phyloP scores from a whole-genome alignment of 1,140 invertebrate genomes.

The Drosophila sechellia region DNA sequence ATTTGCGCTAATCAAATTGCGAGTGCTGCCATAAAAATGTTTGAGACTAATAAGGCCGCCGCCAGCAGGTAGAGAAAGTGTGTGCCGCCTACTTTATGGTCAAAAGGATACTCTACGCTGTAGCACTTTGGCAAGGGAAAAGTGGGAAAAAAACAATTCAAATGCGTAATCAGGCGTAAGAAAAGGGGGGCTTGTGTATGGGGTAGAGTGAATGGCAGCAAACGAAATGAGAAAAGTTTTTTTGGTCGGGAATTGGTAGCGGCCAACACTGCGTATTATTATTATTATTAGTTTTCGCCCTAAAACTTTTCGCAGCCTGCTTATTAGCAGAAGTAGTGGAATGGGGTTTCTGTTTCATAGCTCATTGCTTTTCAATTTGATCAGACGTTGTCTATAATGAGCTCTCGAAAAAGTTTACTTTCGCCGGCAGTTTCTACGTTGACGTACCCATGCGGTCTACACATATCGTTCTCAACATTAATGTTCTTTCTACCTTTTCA shows the following conservation, averaged over 20 bases:
- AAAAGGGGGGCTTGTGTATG: neutral
- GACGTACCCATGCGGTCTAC: constrained; percentile 2
- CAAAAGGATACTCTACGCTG: constrained; percentile 3
- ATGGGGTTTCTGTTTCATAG: constrained; percentile 70
- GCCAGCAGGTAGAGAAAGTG: constrained; percentile 21
- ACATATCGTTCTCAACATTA: neutral
- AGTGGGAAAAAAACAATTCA: constrained; percentile 71
- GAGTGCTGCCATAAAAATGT: constrained; percentile 49
- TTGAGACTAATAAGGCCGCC: constrained; percentile 55
- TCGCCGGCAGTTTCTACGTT: constrained; percentile 11
- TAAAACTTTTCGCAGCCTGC: constrained; percentile 55
- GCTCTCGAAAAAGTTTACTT: constrained; percentile 55
- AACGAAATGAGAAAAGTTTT: constrained; percentile 82
- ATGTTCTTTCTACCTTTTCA: neutral
- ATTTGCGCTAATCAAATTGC: constrained; percentile 69
- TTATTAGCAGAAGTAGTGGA: constrained; percentile 27
- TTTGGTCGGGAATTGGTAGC: neutral
- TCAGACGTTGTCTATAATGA: constrained; percentile 83
- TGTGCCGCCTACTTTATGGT: constrained; percentile 19
- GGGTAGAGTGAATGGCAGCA: constrained; percentile 30
- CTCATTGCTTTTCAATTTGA: constrained; percentile 85
- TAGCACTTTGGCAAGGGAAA: neutral
- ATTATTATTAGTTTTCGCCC: constrained; percentile 81
- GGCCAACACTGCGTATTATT: constrained; percentile 67
- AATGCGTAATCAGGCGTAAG: constrained; percentile 77